phyloP scores from a whole-genome alignment of 1,140 invertebrate genomes.

The Camponotus pennsylvanicus region DNA sequence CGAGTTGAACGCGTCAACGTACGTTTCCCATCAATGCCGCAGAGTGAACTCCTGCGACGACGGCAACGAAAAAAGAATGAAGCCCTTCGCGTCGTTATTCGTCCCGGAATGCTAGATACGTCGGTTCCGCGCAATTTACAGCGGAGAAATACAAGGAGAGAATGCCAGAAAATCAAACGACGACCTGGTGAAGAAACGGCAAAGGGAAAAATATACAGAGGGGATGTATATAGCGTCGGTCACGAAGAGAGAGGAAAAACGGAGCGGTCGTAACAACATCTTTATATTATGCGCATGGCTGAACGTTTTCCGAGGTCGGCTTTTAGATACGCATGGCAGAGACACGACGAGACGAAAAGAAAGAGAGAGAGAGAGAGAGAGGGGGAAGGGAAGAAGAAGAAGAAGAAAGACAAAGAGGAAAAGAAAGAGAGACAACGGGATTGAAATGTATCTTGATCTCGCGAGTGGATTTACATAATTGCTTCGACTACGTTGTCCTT shows the following conservation, averaged over 20 bases:
- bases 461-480: slow-evolving; percentile 82
- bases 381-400: not conserved
- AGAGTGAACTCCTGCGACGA: not conserved
- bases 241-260: slow-evolving; percentile 7
- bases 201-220: not conserved
- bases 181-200: slow-evolving; percentile 10
- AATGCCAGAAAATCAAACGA: slow-evolving; percentile 49
- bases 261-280: slow-evolving; percentile 58
- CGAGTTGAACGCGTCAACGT: slow-evolving; percentile 36
- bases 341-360: slow-evolving; percentile 11
- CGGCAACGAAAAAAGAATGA: slow-evolving; percentile 5
- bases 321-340: slow-evolving; percentile 32
- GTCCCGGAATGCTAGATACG: slow-evolving; percentile 4
- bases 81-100: slow-evolving; percentile 27
- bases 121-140: slow-evolving; percentile 40
- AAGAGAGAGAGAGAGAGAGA: not conserved
- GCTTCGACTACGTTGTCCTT: slow-evolving; percentile 79
- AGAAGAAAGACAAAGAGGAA: slow-evolving; percentile 3
- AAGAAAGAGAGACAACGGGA: slow-evolving; percentile 58
- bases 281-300: slow-evolving; percentile 61
- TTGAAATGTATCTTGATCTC: slow-evolving; percentile 82
- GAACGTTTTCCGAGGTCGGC: slow-evolving; percentile 29
- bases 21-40: slow-evolving; percentile 22
- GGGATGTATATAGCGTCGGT: not conserved
- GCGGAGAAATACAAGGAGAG: slow-evolving; percentile 36